These are phyloP conservation scores for Natator depressus DNA, from an alignment of 2,113 vertebrate species.

Conservation along the genomic window DNA sequence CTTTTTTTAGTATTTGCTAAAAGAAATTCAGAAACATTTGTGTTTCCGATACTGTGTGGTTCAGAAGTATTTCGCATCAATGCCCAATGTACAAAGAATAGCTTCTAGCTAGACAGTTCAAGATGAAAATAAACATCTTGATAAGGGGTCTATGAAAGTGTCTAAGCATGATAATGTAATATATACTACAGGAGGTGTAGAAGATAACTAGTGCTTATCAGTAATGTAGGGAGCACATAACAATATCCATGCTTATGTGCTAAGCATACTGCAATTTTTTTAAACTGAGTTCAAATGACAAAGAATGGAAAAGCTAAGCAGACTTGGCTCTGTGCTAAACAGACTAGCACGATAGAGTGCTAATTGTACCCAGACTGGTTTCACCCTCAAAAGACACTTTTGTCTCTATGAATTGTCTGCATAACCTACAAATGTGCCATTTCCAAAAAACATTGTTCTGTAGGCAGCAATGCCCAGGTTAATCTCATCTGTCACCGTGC, in stretches of 20 bases:
- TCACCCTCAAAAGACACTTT: not conserved
- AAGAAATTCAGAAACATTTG: not conserved
- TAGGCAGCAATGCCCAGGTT: not conserved
- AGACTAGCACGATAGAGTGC: slow-evolving; percentile 7
- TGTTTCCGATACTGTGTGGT: not conserved
- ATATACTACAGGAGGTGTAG: not conserved
- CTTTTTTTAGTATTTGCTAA: not conserved
- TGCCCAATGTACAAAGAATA: not conserved
- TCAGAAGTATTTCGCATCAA: not conserved
- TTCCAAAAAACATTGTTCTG: not conserved
- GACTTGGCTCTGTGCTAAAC: slow-evolving; percentile 58
- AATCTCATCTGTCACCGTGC: not conserved
- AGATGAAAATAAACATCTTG: not conserved
- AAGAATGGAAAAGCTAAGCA: slow-evolving; percentile 60
- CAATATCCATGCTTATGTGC: not conserved
- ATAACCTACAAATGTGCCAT: not conserved
- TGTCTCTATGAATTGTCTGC: not conserved
- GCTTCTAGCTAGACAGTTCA: not conserved
- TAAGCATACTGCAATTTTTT: not conserved
- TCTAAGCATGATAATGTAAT: not conserved
- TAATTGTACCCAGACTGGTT: slow-evolving; percentile 62
- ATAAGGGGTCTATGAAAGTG: not conserved
- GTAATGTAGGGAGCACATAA: not conserved
- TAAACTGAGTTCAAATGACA: slow-evolving; percentile 23
- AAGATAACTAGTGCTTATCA: not conserved